A percentile compares a stretch with the other conserved stretches of the same genome.
Evolutionary conservation across 1,140 invertebrate genomes (phyloP).

Genomic region (Solen grandis): DNA sequence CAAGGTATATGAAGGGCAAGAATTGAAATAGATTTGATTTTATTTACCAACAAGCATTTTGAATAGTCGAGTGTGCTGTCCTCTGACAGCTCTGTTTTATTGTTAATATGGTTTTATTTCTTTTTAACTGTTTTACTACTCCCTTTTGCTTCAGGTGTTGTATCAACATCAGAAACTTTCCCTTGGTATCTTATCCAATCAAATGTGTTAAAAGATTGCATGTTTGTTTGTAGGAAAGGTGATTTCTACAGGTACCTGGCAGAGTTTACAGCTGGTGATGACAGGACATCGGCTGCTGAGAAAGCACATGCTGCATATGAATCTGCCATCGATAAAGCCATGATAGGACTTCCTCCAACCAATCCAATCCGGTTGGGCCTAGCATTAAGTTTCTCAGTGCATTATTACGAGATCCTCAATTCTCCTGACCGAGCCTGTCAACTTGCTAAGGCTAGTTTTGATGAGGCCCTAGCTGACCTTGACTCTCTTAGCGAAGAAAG

Average conservation of each 20-base stretch:
- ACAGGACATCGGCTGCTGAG: slow-evolving; percentile 96
- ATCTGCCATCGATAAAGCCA: slow-evolving; percentile 96
- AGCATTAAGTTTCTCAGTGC: slow-evolving; percentile 97
- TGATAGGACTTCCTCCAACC: slow-evolving; percentile 97
- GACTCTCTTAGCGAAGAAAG: slow-evolving; percentile 98
- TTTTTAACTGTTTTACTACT: too few species aligned
- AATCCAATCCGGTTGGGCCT: slow-evolving; percentile 93
- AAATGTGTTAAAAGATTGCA: too few species aligned
- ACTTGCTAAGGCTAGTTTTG: slow-evolving; percentile 88
- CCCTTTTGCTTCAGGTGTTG: too few species aligned
- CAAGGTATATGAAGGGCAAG: too few species aligned
- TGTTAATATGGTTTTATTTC: too few species aligned
- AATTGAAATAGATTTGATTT: too few species aligned
- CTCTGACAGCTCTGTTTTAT: too few species aligned
- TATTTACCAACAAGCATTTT: too few species aligned
- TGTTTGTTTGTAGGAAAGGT: slow-evolving; percentile 90
- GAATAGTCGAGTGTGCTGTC: too few species aligned
- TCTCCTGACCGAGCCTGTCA: slow-evolving; percentile 88
- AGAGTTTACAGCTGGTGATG: slow-evolving; percentile 96
- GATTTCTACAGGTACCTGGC: slow-evolving; percentile 98
- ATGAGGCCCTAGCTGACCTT: slow-evolving; percentile 98
- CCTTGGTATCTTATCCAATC: too few species aligned
- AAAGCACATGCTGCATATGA: slow-evolving; percentile 98
- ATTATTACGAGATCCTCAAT: slow-evolving; percentile 99
- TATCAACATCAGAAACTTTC: too few species aligned